phyloP scores from a whole-genome alignment of 53 echinoderm and acorn worm genomes.

The Antedon mediterranea region DNA sequence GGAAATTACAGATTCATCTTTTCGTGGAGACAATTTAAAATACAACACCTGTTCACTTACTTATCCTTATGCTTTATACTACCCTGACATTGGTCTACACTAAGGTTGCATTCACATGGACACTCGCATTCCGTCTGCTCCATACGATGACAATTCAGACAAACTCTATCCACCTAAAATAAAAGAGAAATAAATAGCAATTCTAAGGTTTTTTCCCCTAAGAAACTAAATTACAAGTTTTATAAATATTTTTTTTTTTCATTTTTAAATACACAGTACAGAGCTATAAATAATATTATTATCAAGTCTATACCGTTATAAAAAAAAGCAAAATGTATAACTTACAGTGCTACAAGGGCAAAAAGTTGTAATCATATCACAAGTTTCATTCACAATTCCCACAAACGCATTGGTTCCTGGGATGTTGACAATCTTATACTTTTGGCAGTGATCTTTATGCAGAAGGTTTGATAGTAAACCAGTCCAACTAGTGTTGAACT shows the following conservation, averaged over 20 bases:
- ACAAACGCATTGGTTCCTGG: constrained; percentile 89
- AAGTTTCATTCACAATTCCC: constrained; percentile 92
- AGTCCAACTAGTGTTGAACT: constrained; percentile 84
- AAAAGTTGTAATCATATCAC: constrained; percentile 79
- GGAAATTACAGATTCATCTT: no score
- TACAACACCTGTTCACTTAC: no score
- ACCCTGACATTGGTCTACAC: constrained; percentile 68
- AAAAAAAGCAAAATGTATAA: neutral
- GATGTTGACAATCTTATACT: constrained; percentile 75
- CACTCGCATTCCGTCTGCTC: constrained; percentile 99
- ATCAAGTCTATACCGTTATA: no score
- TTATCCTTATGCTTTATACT: constrained; percentile 52
- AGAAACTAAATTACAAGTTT: no score
- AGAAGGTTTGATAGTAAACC: constrained; percentile 78
- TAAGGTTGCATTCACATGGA: constrained; percentile 81
- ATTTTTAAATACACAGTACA: no score
- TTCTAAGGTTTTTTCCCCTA: no score
- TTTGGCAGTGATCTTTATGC: constrained; percentile 85
- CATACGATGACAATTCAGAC: constrained; percentile 95
- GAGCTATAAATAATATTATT: no score
- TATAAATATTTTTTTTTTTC: no score
- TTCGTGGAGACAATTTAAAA: no score
- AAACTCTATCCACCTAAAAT: constrained; percentile 71
- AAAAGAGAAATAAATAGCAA: no score
- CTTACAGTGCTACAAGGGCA: constrained; percentile 99